phyloP scores from a whole-genome alignment of 2,113 vertebrate species.

The Malaclemys terrapin region DNA sequence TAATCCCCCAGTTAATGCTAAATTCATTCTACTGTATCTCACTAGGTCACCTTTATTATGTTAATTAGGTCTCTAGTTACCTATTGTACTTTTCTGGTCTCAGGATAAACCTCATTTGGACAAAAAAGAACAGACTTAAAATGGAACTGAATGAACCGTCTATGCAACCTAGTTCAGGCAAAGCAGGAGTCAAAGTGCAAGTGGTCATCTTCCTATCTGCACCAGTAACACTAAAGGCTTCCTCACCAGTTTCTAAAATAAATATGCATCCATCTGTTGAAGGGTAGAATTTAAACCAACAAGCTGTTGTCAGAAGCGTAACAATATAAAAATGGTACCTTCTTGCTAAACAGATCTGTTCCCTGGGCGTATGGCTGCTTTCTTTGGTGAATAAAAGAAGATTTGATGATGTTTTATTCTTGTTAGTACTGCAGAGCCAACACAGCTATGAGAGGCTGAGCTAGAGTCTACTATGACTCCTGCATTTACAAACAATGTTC shows the following conservation, averaged over 20 bases:
- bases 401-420: not conserved
- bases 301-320: not conserved
- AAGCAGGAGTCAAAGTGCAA: not conserved
- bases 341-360: conserved; percentile 6
- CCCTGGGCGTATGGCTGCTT: conserved; percentile 15
- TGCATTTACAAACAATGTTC: not conserved
- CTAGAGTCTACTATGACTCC: not conserved
- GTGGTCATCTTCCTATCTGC: not conserved
- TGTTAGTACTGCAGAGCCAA: not conserved
- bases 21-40: not conserved
- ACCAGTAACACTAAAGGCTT: not conserved
- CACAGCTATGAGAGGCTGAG: not conserved
- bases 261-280: not conserved
- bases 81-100: not conserved
- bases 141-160: not conserved
- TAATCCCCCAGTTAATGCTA: not conserved
- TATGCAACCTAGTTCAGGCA: not conserved
- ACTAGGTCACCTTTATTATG: not conserved
- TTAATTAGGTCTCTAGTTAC: not conserved
- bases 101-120: not conserved
- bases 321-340: not conserved
- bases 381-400: not conserved
- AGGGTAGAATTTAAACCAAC: not conserved
- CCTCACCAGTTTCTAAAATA: not conserved
- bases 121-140: not conserved